Conservation (phyloP, 1,140 invertebrate genomes). For the Drosophila chauvacae region DNA sequence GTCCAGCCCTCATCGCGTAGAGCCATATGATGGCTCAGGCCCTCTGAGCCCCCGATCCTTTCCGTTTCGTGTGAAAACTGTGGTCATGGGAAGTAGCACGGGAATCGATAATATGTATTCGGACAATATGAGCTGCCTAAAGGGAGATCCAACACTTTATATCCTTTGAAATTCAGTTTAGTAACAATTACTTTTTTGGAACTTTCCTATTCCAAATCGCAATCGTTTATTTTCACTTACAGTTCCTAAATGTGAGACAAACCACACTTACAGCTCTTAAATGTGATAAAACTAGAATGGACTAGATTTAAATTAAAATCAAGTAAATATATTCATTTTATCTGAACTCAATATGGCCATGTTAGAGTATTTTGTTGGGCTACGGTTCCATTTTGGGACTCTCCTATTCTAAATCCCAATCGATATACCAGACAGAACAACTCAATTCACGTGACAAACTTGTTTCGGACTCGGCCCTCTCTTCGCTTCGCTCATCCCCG, state of each 20-base stretch:
- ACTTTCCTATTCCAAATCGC: too few species aligned
- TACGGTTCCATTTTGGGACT: neutral
- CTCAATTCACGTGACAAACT: conserved; percentile 34
- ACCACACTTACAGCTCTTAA: too few species aligned
- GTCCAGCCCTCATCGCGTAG: conserved; percentile 24
- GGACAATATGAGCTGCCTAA: neutral
- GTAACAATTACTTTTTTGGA: neutral
- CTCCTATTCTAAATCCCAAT: neutral
- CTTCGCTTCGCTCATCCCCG: neutral
- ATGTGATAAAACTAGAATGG: too few species aligned
- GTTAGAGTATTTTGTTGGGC: too few species aligned
- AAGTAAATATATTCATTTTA: too few species aligned
- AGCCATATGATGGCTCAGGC: conserved; percentile 47
- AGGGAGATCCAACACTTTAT: neutral
- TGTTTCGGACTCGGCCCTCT: neutral
- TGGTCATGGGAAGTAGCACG: conserved; percentile 13
- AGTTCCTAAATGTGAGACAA: too few species aligned
- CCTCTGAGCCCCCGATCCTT: neutral
- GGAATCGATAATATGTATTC: neutral
- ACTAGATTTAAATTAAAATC: too few species aligned
- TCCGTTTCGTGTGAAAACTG: conserved; percentile 31
- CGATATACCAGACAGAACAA: conserved; percentile 5
- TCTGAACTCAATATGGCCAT: too few species aligned
- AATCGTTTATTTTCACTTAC: too few species aligned
- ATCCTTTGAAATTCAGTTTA: neutral